A percentile compares a stretch with the other conserved stretches of the same genome.
These are phyloP conservation scores for Drosophila quinaria DNA, from an alignment of 2,888 invertebrate species.

Conservation along the genomic window DNA sequence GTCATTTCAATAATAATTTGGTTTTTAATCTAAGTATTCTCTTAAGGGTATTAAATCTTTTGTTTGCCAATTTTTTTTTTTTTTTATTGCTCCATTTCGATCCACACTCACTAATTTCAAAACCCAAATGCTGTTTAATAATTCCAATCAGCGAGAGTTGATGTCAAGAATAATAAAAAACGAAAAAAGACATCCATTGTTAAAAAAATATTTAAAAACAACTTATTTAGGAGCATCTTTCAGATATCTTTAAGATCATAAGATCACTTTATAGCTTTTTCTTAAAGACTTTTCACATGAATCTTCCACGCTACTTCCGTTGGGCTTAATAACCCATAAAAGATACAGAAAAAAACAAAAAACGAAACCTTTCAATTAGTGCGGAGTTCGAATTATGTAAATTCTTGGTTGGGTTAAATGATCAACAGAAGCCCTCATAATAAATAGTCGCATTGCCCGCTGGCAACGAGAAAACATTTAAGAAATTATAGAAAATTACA, in stretches of 20 bases:
- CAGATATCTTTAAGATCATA: background rate
- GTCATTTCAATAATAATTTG: too few species aligned
- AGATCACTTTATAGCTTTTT: conserved; percentile 21
- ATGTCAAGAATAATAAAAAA: conserved; percentile 5
- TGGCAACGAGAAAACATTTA: conserved; percentile 30
- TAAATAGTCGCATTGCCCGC: background rate
- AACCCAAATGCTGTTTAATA: conserved; percentile 1
- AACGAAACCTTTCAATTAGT: conserved; percentile 53
- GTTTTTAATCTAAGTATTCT: background rate
- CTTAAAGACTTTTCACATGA: conserved; percentile 8
- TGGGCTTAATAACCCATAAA: conserved; percentile 29
- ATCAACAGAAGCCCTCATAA: conserved; percentile 30
- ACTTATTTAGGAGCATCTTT: background rate
- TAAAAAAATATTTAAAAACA: background rate
- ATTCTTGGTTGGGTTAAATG: conserved; percentile 30
- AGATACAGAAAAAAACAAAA: background rate
- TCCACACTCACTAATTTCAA: conserved; percentile 17
- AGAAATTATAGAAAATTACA: conserved; percentile 39
- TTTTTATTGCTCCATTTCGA: background rate
- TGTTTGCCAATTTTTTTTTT: background rate
- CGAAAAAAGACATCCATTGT: conserved; percentile 1
- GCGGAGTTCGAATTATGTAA: conserved; percentile 43
- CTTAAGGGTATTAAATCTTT: background rate
- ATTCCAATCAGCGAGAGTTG: conserved; percentile 1
- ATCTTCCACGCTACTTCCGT: conserved; percentile 44